phyloP scores from a whole-genome alignment of 2,888 invertebrate genomes.

The Blomia tropicalis region DNA sequence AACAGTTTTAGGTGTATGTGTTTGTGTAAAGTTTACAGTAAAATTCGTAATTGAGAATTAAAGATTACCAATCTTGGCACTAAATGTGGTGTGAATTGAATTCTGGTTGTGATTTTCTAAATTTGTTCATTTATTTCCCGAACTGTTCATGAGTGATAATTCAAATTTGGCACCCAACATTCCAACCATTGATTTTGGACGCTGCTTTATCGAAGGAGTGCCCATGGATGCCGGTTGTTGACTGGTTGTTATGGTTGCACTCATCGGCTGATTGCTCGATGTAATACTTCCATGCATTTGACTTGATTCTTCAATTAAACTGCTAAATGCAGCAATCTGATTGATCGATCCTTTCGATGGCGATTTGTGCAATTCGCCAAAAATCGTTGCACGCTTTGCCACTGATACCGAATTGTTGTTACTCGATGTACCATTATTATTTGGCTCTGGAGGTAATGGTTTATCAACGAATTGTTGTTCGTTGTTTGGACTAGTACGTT shows the following conservation, averaged over 20 bases:
- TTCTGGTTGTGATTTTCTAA: background rate
- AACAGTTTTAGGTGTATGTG: no score
- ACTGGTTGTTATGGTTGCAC: background rate
- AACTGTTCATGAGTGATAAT: constrained; percentile 7
- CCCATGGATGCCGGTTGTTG: background rate
- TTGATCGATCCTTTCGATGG: constrained; percentile 10
- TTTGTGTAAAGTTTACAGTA: no score
- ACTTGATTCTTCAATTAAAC: background rate
- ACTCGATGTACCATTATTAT: background rate
- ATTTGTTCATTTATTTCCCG: background rate
- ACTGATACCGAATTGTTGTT: background rate
- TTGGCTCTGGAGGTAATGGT: background rate
- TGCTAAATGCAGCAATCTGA: background rate
- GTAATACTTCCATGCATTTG: background rate
- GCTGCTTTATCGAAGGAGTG: constrained; percentile 24
- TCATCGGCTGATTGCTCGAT: background rate
- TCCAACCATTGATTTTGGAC: constrained; percentile 30
- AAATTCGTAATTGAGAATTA: background rate
- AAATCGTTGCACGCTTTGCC: constrained; percentile 17
- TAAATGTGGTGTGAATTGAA: background rate
- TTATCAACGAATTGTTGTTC: constrained; percentile 1
- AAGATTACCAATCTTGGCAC: background rate
- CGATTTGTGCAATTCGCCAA: constrained; percentile 21
- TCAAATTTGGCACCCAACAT: constrained; percentile 25
- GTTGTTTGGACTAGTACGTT: background rate